A percentile compares a stretch with the other conserved stretches of the same genome.
phyloP scores from a whole-genome alignment of 92 coral and sea anemone genomes.

The Epizoanthus rinbou region DNA sequence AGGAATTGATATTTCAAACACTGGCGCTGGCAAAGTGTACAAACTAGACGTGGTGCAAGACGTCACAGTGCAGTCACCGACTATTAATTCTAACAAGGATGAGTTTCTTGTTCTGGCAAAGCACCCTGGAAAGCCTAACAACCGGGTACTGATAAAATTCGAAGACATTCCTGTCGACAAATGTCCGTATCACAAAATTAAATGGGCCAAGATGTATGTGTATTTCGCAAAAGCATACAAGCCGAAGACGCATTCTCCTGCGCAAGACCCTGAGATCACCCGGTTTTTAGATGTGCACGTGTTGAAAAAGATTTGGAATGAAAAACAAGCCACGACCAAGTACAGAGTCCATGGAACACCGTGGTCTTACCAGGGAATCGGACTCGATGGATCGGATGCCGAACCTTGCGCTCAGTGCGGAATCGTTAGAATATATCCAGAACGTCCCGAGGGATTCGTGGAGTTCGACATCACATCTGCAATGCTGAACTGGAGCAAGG shows the following conservation, averaged over 20 bases:
- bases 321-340: conserved; percentile 62
- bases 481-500: conserved; percentile 58
- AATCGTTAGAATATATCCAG: conserved; percentile 59
- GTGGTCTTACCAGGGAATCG: conserved; percentile 49
- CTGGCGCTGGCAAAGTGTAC: conserved; percentile 57
- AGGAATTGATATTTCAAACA: conserved; percentile 37
- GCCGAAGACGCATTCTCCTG: conserved; percentile 36
- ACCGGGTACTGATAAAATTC: conserved; percentile 65
- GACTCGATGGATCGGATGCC: conserved; percentile 53
- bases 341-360: conserved; percentile 35
- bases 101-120: conserved; percentile 59
- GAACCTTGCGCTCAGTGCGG: conserved; percentile 37
- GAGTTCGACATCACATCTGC: conserved; percentile 77
- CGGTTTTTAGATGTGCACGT: conserved; percentile 59
- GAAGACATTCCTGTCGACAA: conserved; percentile 47
- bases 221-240: conserved; percentile 69
- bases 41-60: conserved; percentile 57
- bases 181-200: conserved; percentile 43
- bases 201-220: conserved; percentile 66
- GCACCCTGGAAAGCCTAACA: conserved; percentile 67
- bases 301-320: conserved; percentile 70
- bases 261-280: conserved; percentile 47
- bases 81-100: conserved; percentile 45
- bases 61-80: conserved; percentile 56
- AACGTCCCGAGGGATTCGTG: conserved; percentile 68